phyloP scores from a whole-genome alignment of 2,888 invertebrate species.

The Matsumyia berberina region DNA sequence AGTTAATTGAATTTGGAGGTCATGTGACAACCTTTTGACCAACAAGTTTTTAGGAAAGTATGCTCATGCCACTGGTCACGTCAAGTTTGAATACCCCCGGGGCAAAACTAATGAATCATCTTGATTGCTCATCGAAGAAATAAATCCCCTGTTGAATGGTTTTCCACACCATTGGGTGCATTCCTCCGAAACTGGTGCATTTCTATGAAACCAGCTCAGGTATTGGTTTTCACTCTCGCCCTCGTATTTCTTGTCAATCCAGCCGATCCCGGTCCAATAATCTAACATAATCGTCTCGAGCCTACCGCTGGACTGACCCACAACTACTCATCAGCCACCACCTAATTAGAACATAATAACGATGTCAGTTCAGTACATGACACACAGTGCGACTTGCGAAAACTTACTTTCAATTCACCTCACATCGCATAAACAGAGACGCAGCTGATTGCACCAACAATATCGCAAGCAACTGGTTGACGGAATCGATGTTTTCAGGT shows the following conservation, averaged over 20 bases:
- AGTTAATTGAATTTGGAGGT: neutral
- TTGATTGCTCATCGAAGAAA: neutral
- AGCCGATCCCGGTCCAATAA: conserved; percentile 15
- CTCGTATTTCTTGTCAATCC: conserved; percentile 9
- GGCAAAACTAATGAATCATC: conserved; percentile 6
- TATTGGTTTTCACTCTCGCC: conserved; percentile 37
- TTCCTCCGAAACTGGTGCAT: neutral
- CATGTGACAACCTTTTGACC: neutral
- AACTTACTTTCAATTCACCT: conserved; percentile 58
- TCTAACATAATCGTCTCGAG: conserved; percentile 3
- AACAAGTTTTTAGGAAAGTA: neutral
- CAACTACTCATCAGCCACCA: neutral
- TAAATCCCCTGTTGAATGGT: neutral
- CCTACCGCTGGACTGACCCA: neutral
- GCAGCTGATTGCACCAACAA: conserved; percentile 77
- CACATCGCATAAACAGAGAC: conserved; percentile 32
- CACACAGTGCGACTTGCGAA: conserved; percentile 7
- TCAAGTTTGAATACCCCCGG: conserved; percentile 2
- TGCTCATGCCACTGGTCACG: neutral
- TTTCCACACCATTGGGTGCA: neutral
- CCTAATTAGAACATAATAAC: conserved; percentile 64
- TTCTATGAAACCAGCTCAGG: conserved; percentile 1
- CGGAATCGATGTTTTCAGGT: conserved; percentile 70
- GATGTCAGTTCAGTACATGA: conserved; percentile 51
- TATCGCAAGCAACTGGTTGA: conserved; percentile 52